Conservation (phyloP, 2,113 vertebrate species). For the Halcyon malimbica region DNA sequence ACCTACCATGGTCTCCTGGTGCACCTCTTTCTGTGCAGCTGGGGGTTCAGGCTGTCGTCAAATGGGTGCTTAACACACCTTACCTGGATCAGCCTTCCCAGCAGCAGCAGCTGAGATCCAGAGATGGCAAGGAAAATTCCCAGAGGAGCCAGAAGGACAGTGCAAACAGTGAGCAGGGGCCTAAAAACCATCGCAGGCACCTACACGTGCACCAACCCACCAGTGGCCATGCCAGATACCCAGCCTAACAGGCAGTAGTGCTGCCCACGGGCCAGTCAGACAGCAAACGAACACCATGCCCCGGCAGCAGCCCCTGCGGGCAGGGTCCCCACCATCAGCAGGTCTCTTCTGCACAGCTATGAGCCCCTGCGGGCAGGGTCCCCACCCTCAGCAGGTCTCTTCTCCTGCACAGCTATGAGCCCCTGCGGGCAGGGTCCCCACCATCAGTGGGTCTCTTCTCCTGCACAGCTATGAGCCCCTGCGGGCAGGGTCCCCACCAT, state of each 20-base stretch:
- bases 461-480: too few species aligned
- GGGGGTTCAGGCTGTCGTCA: neutral
- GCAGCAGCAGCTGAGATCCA: neutral
- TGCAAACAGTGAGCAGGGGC: neutral
- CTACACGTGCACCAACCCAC: neutral
- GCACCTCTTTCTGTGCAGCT: neutral
- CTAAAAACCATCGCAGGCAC: neutral
- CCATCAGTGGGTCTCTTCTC: too few species aligned
- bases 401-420: too few species aligned
- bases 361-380: too few species aligned
- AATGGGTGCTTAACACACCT: neutral
- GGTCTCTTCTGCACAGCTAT: too few species aligned
- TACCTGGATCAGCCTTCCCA: neutral
- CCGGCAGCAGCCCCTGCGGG: neutral
- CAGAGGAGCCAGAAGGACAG: neutral
- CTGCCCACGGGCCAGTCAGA: neutral
- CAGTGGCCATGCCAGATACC: neutral
- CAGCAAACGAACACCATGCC: accelerated
- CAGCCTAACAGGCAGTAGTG: neutral
- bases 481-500: too few species aligned
- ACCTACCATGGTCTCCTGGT: neutral
- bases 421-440: too few species aligned
- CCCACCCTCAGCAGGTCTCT: too few species aligned
- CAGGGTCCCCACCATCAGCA: accelerated
- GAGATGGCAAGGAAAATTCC: neutral